Evolutionary conservation across 2,113 vertebrate species (phyloP).

Genomic region (Crocuta crocuta): DNA sequence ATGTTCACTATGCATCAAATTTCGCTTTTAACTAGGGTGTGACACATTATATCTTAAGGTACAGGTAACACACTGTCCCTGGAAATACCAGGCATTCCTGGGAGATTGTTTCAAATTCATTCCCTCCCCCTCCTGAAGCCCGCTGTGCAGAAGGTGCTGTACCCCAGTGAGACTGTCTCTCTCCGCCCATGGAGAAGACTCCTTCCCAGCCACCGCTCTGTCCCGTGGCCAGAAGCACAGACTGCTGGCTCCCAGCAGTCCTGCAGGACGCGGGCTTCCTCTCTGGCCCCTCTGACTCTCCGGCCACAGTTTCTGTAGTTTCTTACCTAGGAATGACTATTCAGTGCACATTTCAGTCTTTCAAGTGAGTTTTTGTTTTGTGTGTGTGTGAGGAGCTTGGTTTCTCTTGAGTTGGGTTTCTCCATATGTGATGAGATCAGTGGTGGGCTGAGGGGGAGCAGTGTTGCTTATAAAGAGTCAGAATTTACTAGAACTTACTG

Average conservation of each 20-base stretch:
- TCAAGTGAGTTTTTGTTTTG: not conserved
- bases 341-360: not conserved
- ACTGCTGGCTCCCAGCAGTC: rapidly evolving
- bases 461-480: not conserved
- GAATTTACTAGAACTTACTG: not conserved
- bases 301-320: not conserved
- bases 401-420: not conserved
- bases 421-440: not conserved
- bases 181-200: not conserved
- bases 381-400: not conserved
- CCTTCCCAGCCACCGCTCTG: not conserved
- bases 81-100: not conserved
- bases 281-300: not conserved
- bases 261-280: not conserved
- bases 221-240: no score
- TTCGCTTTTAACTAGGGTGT: no score
- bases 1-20: not conserved
- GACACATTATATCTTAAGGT: not conserved
- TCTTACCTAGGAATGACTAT: not conserved
- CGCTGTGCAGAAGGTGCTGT: not conserved
- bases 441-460: no score
- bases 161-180: not conserved
- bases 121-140: not conserved
- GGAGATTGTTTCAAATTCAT: not conserved
- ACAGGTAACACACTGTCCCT: rapidly evolving